A percentile compares a stretch with the other conserved stretches of the same genome.
Evolutionary conservation across 2,113 vertebrate species (phyloP).

Genomic region (Istiophorus platypterus): DNA sequence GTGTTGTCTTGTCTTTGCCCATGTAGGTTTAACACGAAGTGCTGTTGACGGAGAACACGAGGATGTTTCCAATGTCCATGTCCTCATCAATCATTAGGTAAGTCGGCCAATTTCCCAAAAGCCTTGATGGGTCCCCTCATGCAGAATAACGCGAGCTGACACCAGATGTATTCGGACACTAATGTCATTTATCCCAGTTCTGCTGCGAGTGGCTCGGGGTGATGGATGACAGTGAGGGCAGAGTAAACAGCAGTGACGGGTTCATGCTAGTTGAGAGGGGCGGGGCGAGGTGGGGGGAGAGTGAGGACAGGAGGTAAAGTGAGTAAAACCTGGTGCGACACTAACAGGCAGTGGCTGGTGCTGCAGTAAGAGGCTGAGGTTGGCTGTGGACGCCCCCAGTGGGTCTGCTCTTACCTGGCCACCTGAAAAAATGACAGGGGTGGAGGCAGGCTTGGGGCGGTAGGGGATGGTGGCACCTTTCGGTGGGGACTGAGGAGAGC

Average conservation of each 20-base stretch:
- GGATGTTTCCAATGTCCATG: background rate
- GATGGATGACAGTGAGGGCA: slow-evolving; percentile 50
- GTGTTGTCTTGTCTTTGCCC: background rate
- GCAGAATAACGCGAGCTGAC: background rate
- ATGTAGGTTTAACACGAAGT: background rate
- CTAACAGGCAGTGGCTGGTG: slow-evolving; percentile 99
- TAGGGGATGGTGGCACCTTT: slow-evolving; percentile 99
- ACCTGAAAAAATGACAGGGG: slow-evolving; percentile 99
- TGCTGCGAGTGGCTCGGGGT: slow-evolving; percentile 47
- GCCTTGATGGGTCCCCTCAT: background rate
- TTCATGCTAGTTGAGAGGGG: slow-evolving; percentile 69
- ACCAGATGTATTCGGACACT: background rate
- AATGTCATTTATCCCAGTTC: slow-evolving; percentile 55
- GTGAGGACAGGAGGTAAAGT: slow-evolving; percentile 83
- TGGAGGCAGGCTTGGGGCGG: slow-evolving; percentile 99
- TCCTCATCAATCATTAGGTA: slow-evolving; percentile 13
- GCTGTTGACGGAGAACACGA: background rate
- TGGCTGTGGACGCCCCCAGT: slow-evolving; percentile 99
- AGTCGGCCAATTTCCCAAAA: background rate
- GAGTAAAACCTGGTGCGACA: slow-evolving; percentile 95
- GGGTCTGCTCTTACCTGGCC: slow-evolving; percentile 99
- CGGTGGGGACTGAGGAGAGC: slow-evolving; percentile 97
- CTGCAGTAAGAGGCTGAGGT: slow-evolving; percentile 99
- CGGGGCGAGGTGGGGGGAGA: slow-evolving; percentile 53
- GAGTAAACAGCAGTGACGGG: slow-evolving; percentile 64